A percentile compares a stretch with the other conserved stretches of the same genome.
Evolutionary conservation across 2,113 vertebrate genomes (phyloP).

Genomic region (Murina feae): DNA sequence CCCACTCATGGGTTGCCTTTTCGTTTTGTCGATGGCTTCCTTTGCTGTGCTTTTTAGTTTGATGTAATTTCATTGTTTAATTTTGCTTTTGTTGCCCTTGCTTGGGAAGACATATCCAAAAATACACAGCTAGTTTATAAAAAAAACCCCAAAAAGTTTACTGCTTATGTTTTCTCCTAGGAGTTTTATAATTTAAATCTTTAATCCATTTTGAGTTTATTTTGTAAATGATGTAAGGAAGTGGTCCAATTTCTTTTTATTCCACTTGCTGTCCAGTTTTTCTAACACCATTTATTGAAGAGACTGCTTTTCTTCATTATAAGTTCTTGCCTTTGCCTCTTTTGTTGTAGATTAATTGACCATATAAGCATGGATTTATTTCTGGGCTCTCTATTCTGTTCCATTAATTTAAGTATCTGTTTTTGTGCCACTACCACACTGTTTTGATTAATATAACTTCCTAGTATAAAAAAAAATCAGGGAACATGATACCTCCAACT

Average conservation of each 20-base stretch:
- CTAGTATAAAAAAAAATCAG: not conserved
- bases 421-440: not conserved
- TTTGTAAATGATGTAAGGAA: not conserved
- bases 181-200: not conserved
- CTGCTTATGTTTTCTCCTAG: not conserved
- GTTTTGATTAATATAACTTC: not conserved
- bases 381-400: not conserved
- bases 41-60: not conserved
- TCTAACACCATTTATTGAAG: not conserved
- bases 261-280: not conserved
- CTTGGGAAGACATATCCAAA: not conserved
- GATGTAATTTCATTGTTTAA: not conserved
- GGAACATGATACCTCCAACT: not conserved
- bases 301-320: not conserved
- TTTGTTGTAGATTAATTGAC: not conserved
- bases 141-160: not conserved
- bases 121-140: not conserved
- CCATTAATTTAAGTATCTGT: not conserved
- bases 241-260: not conserved
- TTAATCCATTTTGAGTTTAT: not conserved
- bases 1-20: not conserved
- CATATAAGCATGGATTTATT: not conserved
- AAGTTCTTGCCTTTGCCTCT: not conserved
- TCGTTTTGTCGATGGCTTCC: not conserved
- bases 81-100: not conserved